Conservation (phyloP, 2,888 invertebrate genomes). For the Aelia acuminata region DNA sequence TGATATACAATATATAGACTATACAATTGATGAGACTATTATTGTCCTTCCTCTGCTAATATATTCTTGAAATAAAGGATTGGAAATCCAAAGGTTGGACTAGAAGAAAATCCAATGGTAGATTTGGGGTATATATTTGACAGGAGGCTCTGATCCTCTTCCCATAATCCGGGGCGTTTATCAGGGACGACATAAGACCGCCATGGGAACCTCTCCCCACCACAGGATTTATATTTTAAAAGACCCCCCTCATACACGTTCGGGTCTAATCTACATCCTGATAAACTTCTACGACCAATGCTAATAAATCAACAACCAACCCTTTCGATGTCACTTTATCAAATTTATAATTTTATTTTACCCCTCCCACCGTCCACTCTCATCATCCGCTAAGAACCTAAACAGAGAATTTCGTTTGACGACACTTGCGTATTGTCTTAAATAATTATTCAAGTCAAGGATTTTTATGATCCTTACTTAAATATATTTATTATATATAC, state of each 20-base stretch:
- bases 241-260: background rate
- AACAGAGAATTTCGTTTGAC: background rate
- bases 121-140: background rate
- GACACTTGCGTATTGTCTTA: constrained; percentile 9
- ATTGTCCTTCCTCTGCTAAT: no score
- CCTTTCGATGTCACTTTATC: background rate
- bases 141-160: background rate
- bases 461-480: no score
- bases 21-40: no score
- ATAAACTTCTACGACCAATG: background rate
- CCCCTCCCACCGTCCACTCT: background rate
- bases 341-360: no score
- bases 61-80: no score
- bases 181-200: background rate
- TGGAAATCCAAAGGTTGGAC: no score
- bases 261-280: background rate
- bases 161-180: background rate
- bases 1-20: no score
- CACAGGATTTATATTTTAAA: background rate
- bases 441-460: no score
- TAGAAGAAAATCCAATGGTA: background rate
- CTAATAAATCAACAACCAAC: background rate
- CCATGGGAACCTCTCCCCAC: background rate
- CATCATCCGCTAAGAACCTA: background rate
- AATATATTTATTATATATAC: no score